Evolutionary conservation across 2,888 invertebrate genomes (phyloP), one percentile per base, ranked within the genome.

Genomic region (Teinopalpus imperialis): DNA sequence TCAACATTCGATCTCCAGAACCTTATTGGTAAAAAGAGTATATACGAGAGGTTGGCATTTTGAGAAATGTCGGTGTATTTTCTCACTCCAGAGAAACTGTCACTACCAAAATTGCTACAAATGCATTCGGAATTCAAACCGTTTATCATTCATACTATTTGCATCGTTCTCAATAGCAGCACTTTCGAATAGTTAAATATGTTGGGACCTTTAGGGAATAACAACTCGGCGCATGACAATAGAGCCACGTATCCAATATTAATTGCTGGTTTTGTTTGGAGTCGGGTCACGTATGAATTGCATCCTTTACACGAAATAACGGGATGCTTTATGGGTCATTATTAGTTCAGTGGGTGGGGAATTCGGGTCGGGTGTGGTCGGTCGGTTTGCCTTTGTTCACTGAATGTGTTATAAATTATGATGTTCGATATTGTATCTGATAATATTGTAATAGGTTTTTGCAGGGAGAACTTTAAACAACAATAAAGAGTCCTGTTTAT

Each of bases 271-370:
- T 52, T 48, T 35, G 23, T 43, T 46, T 29, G 8, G 24, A 52
- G 45, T 53, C 51, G 48, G 40, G 43, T 60, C 64, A 63, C 64
- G 63, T 60, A 52, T 52, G 43, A 52, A 49, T 53, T 50, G 58
- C 60, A 63, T 66, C 64, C 64, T 64, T 60, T 52, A 56, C 59
- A 58, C 51, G 61, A 55, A 56, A 52, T 66, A 66, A 65, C 66
- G 66, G 64, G 43, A 51, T 49, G 49, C 49, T 61, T 52, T 57
- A 59, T 63, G 54, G 58, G 51, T 53, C 56, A 44, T 48, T 54
- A 53, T 57, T 54, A 53, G 58, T 59, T 53, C 54, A 57, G 48
- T 56, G 41, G 54, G 56, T 58, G 40, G 43, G 32, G 30, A 43
- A 60, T 57, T 56, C 31, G 53, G 61, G 56, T 51, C 57, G 46